Conservation (phyloP, 2,797 vertebrate species). For the Anabas testudineus region DNA sequence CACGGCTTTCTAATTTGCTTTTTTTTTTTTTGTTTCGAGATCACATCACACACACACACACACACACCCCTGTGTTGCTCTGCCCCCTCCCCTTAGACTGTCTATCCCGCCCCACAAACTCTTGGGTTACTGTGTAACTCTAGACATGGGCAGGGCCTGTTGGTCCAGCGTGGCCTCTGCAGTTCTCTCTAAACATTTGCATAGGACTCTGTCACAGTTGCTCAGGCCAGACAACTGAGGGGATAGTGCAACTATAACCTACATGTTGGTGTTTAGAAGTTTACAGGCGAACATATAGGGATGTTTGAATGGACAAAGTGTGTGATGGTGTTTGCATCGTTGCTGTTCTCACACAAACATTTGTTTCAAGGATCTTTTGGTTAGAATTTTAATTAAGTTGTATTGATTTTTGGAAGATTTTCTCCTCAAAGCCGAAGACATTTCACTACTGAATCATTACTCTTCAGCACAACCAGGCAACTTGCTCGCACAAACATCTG, state of each 20-base stretch:
- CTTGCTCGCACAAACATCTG: constrained; percentile 7
- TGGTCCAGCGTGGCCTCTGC: constrained; percentile 31
- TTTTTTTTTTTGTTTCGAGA: constrained; percentile 49
- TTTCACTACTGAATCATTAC: neutral
- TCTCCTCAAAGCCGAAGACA: no score
- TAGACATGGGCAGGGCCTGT: constrained; percentile 66
- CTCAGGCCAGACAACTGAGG: neutral
- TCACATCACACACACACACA: constrained; percentile 39
- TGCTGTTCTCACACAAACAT: no score
- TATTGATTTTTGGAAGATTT: no score
- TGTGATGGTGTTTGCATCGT: no score
- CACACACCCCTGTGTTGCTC: constrained; percentile 38
- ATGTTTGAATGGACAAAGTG: no score
- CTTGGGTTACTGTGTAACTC: constrained; percentile 74
- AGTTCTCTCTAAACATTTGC: constrained; percentile 41
- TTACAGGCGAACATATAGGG: no score
- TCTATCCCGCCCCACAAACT: constrained; percentile 43
- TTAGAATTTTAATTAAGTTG: no score
- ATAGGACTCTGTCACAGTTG: neutral
- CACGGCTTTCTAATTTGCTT: constrained; percentile 64
- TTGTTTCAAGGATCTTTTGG: no score
- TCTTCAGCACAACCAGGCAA: no score
- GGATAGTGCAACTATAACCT: neutral
- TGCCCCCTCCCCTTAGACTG: constrained; percentile 45
- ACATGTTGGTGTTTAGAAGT: neutral